Base-by-base conservation (phyloP, 2,888 invertebrate species). In the Tipula lateralis region DNA sequence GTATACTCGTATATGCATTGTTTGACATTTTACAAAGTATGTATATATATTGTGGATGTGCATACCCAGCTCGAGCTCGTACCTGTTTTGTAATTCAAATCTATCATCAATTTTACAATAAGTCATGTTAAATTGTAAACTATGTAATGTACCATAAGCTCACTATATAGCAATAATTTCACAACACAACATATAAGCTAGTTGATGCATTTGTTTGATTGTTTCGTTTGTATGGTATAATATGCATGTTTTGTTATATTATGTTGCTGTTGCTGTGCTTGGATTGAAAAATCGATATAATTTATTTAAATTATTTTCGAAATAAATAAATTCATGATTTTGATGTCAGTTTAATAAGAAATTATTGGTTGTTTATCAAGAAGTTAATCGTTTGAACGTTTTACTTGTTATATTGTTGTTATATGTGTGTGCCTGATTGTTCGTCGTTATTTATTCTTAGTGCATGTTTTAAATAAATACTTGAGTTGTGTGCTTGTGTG, bases 261-360 rank as follows among this genome's bases (percentile, higher is more conserved):
- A 6, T 19, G 19, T 24, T 66, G 9, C 16, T 44, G n/a, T 66
- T 66, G 66, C 24, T 32, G 24, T 66, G 66, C 24, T 16, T 66
- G 24, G 24, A 7, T 66, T 66, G 66, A 66, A 66, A 66, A 66
- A 66, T 66, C 66, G 66, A 66, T 66, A 66, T 66, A 66, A 66
- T 66, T 66, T 66, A 66, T 66, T 66, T 66, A 66, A 66, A 66
- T 66, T 66, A 66, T 66, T 66, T 66, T 24, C 66, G 66, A 66
- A 66, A 66, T 66, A 50, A 16, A 39, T 13, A 66, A 66, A 66
- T 66, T 66, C 66, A 66, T 66, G 66, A 66, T 66, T 66, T 66
- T 66, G 66, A 66, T 66, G 66, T 66, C 66, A 66, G 66, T 66
- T 66, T 66, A 66, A 66, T 66, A 66, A 66, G 66, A 66, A 66